Evolutionary conservation across 2,797 vertebrate genomes (phyloP).

Genomic region (Mycteria americana): DNA sequence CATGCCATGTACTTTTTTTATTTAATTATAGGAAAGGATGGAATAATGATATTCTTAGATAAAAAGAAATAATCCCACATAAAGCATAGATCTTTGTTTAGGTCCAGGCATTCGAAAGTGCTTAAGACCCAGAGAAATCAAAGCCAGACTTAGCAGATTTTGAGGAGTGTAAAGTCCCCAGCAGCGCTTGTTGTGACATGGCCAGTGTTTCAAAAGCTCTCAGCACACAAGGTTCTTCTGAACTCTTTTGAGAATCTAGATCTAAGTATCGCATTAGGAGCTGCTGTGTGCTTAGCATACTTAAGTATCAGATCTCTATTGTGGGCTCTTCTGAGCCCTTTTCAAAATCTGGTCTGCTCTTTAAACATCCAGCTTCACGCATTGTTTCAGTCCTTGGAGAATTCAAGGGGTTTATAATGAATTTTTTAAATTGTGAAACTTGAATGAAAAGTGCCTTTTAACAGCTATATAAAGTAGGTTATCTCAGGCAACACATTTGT

Average conservation of each 20-base stretch:
- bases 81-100: background rate
- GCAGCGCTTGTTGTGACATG: slow-evolving; percentile 25
- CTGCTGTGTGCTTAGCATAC: slow-evolving; percentile 37
- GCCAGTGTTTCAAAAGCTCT: slow-evolving; percentile 27
- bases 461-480: slow-evolving; percentile 59
- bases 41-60: background rate
- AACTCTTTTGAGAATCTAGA: slow-evolving; percentile 49
- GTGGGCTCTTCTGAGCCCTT: slow-evolving; percentile 9
- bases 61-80: background rate
- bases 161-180: slow-evolving; percentile 3
- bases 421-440: slow-evolving; percentile 54
- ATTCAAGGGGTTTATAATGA: slow-evolving; percentile 59
- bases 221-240: slow-evolving; percentile 9
- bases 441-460: slow-evolving; percentile 57
- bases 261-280: slow-evolving; percentile 32
- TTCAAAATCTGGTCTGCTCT: slow-evolving; percentile 20
- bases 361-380: background rate
- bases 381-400: slow-evolving; percentile 55
- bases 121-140: slow-evolving; percentile 22
- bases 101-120: background rate
- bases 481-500: slow-evolving; percentile 66
- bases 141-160: slow-evolving; percentile 22
- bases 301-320: background rate
- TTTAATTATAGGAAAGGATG: background rate
- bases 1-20: background rate